phyloP scores from a whole-genome alignment of 2,797 vertebrate species.

The Muscicapa striata region DNA sequence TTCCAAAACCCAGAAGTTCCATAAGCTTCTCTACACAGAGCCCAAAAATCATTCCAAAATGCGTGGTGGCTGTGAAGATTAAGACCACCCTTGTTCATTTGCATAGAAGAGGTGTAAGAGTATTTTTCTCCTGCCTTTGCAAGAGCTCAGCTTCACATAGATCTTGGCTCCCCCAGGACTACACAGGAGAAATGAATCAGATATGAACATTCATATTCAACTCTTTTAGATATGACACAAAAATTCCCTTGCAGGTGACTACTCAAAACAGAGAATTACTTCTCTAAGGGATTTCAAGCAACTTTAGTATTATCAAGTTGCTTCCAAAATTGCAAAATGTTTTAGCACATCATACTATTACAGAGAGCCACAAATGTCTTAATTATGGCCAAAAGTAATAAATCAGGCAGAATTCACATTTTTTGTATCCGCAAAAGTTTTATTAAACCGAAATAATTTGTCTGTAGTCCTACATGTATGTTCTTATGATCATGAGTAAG shows the following conservation, averaged over 20 bases:
- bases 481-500: neutral
- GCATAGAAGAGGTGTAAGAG: neutral
- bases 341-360: neutral
- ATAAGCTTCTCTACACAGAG: neutral
- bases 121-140: neutral
- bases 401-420: neutral
- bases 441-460: neutral
- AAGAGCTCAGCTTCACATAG: neutral
- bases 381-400: neutral
- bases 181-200: neutral
- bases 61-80: neutral
- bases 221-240: neutral
- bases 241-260: neutral
- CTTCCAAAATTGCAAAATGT: neutral
- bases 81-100: neutral
- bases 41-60: neutral
- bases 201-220: neutral
- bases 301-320: neutral
- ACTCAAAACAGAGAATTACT: neutral
- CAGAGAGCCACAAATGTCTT: neutral
- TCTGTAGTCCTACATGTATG: neutral
- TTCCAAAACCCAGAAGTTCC: neutral
- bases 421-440: neutral
- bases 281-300: neutral
- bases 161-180: neutral